Base-by-base conservation (phyloP, 2,113 vertebrate species). In the Perca schrenkii region DNA sequence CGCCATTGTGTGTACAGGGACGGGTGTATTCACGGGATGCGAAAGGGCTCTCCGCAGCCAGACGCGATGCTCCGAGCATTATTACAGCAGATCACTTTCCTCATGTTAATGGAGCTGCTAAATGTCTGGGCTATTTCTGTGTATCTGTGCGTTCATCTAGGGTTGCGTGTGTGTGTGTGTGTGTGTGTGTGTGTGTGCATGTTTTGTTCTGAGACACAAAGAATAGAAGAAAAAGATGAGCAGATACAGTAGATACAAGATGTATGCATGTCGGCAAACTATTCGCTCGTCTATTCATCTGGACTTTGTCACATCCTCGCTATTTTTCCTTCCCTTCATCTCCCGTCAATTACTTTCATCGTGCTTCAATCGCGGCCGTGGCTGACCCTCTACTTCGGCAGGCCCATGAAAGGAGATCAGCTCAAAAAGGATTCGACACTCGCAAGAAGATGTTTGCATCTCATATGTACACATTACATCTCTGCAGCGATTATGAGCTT, bases 1-100 rank as follows among this genome's bases (percentile, higher is more conserved):
- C 25, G 72, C 43, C 86, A 93, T 93, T 93, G 94, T 94, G 92
- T 89, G 87, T 82, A 78, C 47, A n/a, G 63, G 85, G 86, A 64
- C 65, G 79, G 84, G 67, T 86, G 62, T 85, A 90, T 91, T 93
- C 86, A 89, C 31, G 22, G 83, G 85, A 87, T 65, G 80, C 77
- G 86, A 91, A 93, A 85, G 82, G 88, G 79, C 74, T 82, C 61
- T 84, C 54, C 53, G 64, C 57, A 34, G 50, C 74, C 70, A 91
- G 87, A 88, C 78, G 64, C 58, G 47, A 88, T 68, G 88, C 89
- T 84, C 63, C 1, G 7, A 74, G 79, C 83, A 2, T 86, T 88
- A 93, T 92, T 85, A 92, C 83, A 75, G 91, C 83, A 60, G 89
- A 89, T 90, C 85, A 63, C 74, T 78, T 76, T 74, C 80, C 64